Conservation (phyloP, 1,140 invertebrate genomes). For the Notospermus geniculatus region DNA sequence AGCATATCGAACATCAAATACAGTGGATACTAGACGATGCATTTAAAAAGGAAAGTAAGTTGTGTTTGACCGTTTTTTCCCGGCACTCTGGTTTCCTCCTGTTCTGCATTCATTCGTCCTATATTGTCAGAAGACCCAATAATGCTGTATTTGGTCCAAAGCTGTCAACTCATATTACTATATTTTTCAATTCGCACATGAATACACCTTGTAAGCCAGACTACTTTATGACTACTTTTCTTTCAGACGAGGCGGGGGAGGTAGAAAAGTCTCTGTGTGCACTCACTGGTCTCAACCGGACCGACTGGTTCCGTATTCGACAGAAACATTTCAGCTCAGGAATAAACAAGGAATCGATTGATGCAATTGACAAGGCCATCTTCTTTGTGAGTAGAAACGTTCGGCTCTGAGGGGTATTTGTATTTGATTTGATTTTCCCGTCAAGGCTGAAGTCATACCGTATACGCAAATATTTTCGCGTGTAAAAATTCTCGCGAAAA, state of each 20-base stretch:
- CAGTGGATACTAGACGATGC: constrained; percentile 59
- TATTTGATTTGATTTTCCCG: too few species aligned
- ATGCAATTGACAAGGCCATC: constrained; percentile 56
- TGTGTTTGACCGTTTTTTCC: too few species aligned
- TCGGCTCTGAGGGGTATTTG: not conserved
- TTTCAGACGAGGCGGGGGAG: constrained; percentile 46
- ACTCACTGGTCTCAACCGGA: constrained; percentile 56
- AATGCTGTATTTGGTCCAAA: too few species aligned
- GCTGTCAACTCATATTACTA: not conserved
- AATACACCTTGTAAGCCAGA: not conserved
- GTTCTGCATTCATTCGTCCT: too few species aligned
- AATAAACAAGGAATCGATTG: constrained; percentile 56
- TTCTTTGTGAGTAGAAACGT: constrained; percentile 52
- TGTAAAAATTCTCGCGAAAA: too few species aligned
- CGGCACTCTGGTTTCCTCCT: too few species aligned
- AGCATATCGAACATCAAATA: constrained; percentile 54
- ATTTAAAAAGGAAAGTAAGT: constrained; percentile 45
- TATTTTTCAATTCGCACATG: not conserved
- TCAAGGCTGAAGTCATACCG: too few species aligned
- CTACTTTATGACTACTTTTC: constrained; percentile 14
- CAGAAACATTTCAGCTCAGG: constrained; percentile 53
- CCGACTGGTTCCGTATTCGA: constrained; percentile 56
- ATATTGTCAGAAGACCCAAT: too few species aligned
- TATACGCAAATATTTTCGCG: too few species aligned
- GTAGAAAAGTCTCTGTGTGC: constrained; percentile 52